Evolutionary conservation across 2,113 vertebrate species (phyloP), one percentile per base, ranked within the genome.

Genomic region (Peromyscus maniculatus): DNA sequence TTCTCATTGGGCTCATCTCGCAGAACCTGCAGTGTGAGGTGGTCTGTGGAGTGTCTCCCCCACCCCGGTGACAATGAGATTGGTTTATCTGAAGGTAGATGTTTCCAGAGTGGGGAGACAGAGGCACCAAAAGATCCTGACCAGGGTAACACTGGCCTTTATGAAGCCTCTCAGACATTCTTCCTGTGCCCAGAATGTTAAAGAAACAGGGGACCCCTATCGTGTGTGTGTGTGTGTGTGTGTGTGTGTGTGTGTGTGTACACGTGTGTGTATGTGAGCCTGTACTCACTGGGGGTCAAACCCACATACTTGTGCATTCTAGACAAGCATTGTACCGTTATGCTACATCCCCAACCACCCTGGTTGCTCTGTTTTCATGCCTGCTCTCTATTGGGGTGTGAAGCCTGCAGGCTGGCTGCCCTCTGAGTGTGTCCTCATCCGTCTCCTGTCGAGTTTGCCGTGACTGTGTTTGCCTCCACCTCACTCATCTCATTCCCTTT

Each of bases 11-110:
- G 43, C 1, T 21, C 39, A 6, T 19, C 22, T 52, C 67, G 8
- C 0, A 13, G 5, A 52, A 49, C 36, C 0, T 0, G 43, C 31
- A 33, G 28, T 24, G 4, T 46, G 62, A 11, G 31, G 62, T 67
- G 43, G 43, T 67, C 39, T 87, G 17, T 87, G 31, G 86, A 22
- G 43, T 46, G 17, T 7, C 17, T 17, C 5, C 21, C 21, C 8
- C 10, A 3, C 26, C 39, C 43, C 52, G 4, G 0, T 69, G 8
- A 7, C 31, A 26, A 22, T 67, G 49, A 39, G 6, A 1, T 7
- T 22, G 55, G 43, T 75, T 74, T 72, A 69, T 21, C 22, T 80
- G 59, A 26, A 57, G 77, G 12, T n/a, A 46, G 43, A 24, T 36
- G 2, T 72, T 83, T 72, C 36, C 24, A 66, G 57, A 91, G 46